Base-by-base conservation (phyloP, 2,888 invertebrate species). In the Chaetogeoica ovagalla region DNA sequence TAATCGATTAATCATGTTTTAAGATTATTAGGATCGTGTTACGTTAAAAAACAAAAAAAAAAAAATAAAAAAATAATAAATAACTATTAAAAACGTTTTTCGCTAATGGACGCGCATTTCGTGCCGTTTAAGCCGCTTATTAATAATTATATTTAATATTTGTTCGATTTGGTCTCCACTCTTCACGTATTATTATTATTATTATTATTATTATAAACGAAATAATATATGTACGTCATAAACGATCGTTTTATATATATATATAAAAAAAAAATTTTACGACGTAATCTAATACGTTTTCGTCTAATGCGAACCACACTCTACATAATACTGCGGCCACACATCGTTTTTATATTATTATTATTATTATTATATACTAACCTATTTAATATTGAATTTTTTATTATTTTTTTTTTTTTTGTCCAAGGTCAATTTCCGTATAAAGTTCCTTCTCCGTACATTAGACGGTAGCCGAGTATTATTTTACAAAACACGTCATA, bases 1-100 rank as follows among this genome's bases (percentile, higher is more conserved):
- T 60, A 69, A 68, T 52, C 76, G 76, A 77, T 77, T 77, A 69
- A 69, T 77, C 76, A 69, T n/a, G 63, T 73, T 30, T 30, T 60
- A 62, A 76, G 52, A 59, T 60, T 77, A 59, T 59, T 69, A 77
- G 57, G 39, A 60, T 77, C 48, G 13, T 77, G 17, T 77, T 77
- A 77, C 76, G 17, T 77, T 69, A 52, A 69, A 60, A 69, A 77
- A 60, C 62, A 43, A 43, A 43, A n/a, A n/a, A n/a, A n/a, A n/a
- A n/a, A n/a, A n/a, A n/a, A n/a, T n/a, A n/a, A n/a, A n/a, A n/a
- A n/a, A n/a, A n/a, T n/a, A n/a, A n/a, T 60, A 69, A 60, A 69
- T 69, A 60, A 69, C 76, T 59, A 77, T 69, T 60, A 69, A 60
- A 30, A 37, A 62, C 60, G 37, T 77, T 69, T 68, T 77, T 77